Conservation (phyloP, 37 sponge, comb jelly and placozoan genomes). For the Hexactinellida sp. region DNA sequence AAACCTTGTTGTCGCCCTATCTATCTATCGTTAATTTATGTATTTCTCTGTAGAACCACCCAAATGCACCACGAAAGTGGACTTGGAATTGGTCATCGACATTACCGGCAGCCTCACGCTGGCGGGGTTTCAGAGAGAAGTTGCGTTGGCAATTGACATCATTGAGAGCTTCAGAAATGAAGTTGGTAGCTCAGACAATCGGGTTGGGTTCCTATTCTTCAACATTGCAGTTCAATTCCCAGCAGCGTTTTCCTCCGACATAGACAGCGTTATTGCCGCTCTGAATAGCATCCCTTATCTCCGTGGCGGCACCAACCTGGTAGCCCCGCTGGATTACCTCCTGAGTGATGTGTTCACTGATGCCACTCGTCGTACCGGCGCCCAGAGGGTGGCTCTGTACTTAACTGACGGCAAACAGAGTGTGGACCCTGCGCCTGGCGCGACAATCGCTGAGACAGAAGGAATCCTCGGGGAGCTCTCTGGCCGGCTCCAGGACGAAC, state of each 20-base stretch:
- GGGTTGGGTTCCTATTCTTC: background rate
- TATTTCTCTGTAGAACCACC: background rate
- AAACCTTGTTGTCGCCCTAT: too few relatives aligned
- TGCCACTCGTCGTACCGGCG: background rate
- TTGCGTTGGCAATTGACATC: background rate
- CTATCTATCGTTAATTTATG: too few relatives aligned
- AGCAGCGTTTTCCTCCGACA: background rate
- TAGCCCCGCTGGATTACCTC: background rate
- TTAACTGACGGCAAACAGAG: background rate
- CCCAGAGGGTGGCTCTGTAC: background rate
- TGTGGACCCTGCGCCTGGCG: background rate
- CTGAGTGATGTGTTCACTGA: background rate
- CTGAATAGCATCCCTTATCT: background rate
- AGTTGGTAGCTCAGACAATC: background rate
- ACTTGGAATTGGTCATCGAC: background rate
- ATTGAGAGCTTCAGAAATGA: background rate
- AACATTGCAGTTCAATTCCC: background rate
- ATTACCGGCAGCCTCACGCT: background rate
- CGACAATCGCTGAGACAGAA: background rate
- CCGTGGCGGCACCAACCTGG: background rate
- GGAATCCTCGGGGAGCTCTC: background rate
- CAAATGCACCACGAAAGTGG: background rate
- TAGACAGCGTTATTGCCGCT: background rate
- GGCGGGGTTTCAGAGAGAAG: background rate
- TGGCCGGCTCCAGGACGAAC: background rate